Evolutionary conservation across 2,888 invertebrate species (phyloP), one percentile per base, ranked within the genome.

Genomic region (Aspidapion aeneum): DNA sequence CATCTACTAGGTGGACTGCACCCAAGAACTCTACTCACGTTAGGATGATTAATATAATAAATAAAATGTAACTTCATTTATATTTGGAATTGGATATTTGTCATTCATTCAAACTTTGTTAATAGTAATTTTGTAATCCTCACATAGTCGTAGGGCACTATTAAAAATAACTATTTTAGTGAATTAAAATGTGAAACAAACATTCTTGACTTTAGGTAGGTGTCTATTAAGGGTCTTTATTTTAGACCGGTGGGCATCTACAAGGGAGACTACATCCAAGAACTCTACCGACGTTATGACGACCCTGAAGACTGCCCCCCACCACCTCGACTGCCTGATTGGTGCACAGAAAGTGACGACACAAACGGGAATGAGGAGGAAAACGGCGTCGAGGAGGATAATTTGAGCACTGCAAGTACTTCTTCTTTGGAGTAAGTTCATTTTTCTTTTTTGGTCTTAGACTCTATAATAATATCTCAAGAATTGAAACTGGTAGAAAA

Each of bases 1-100:
- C 18, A 99, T 99, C 73, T 99, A 99, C 81, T 99, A 99, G 79
- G 89, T 88, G 69, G 97, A 98, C 76, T 99, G 99, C 77, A 85
- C 99, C n/a, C n/a, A n/a, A n/a, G n/a, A n/a, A n/a, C n/a, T n/a
- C n/a, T n/a, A n/a, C n/a, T n/a, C n/a, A n/a, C n/a, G n/a, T n/a
- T n/a, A n/a, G n/a, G n/a, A n/a, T n/a, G n/a, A n/a, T n/a, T n/a
- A n/a, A n/a, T n/a, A n/a, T n/a, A n/a, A n/a, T n/a, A n/a, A n/a
- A n/a, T n/a, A n/a, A n/a, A n/a, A n/a, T n/a, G n/a, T n/a, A n/a
- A n/a, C n/a, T n/a, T n/a, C n/a, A n/a, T n/a, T n/a, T n/a, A n/a
- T n/a, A n/a, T n/a, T n/a, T n/a, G n/a, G n/a, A n/a, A n/a, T n/a
- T n/a, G n/a, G n/a, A n/a, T n/a, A n/a, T n/a, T n/a, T n/a, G n/a